These are phyloP conservation scores for Epistrophella euchroma DNA, from an alignment of 2,888 invertebrate genomes.

Conservation along the genomic window DNA sequence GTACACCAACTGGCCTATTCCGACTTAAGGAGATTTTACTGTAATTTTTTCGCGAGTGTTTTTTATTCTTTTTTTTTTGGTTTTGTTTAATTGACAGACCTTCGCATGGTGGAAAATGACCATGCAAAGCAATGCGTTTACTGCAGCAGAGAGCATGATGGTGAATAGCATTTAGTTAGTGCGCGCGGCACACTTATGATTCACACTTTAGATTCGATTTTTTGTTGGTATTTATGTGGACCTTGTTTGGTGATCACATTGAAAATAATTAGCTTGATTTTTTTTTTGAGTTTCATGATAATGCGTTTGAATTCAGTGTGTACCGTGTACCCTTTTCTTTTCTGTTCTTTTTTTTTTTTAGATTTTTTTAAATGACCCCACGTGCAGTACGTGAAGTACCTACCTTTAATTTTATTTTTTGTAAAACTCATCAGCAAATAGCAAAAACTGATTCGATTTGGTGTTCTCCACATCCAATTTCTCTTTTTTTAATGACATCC, in stretches of 20 bases:
- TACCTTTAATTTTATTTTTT: too few species aligned
- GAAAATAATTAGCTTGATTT: background rate
- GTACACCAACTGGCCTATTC: background rate
- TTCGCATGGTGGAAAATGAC: constrained; percentile 2
- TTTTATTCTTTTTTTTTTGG: background rate
- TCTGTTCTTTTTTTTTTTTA: background rate
- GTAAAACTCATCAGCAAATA: too few species aligned
- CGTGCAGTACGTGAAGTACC: too few species aligned
- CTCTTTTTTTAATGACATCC: too few species aligned
- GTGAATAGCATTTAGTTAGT: constrained; percentile 1
- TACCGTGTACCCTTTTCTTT: background rate
- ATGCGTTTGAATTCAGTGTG: background rate
- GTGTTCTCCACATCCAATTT: too few species aligned
- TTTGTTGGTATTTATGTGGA: background rate
- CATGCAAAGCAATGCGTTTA: constrained; percentile 7
- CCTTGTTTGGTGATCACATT: constrained; percentile 11
- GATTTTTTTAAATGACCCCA: background rate
- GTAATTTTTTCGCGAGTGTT: background rate
- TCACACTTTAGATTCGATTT: constrained; percentile 8
- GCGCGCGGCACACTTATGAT: background rate
- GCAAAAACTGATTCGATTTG: too few species aligned
- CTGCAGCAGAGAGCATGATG: background rate
- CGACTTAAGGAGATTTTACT: background rate
- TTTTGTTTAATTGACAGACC: background rate
- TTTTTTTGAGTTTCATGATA: background rate